Base-by-base conservation (phyloP, 2,113 vertebrate genomes). In the Maccullochella peelii region DNA sequence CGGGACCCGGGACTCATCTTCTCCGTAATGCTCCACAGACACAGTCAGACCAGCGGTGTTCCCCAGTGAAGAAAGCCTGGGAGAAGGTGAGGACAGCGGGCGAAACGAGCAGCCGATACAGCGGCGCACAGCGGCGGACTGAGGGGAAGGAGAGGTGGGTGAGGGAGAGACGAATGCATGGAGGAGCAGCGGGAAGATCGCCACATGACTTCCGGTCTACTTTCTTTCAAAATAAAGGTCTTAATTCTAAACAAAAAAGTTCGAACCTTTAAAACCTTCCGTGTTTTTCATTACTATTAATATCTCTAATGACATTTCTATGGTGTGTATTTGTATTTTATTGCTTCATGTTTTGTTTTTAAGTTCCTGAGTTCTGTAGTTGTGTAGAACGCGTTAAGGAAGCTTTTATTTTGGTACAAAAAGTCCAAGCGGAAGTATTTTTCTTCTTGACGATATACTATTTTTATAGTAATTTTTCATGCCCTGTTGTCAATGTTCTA, bases 1-100 rank as follows among this genome's bases (percentile, higher is more conserved):
- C 83, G 27, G 63, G 25, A 44, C 58, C 59, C 23, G 44, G 63
- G 69, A 61, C 65, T 62, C 89, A 84, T 90, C 12, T 70, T 55
- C 21, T 8, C 59, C 20, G 11, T 38, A 49, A 5, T 0, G 75
- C 18, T 40, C 79, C 47, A 44, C 67, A 27, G 4, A 42, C 27
- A 0, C 12, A 3, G 21, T 67, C 25, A 8, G 61, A 69, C 3
- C 55, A 73, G 77, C 78, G 73, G 57, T 0, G 50, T 1, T 59
- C 16, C 49, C 18, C 54, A 15, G 12, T 18, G 47, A 80, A 6
- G 3, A 0, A 12, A 18, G 78, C 65, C 54, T 70, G 20, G 8
- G 23, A 50, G 14, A 57, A 77, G 57, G 58, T 3, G 73, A 25
- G 59, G 12, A 14, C 3, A 27, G 65, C 77, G 58, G 77, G 55